Evolutionary conservation across 2,797 vertebrate species (phyloP).

Genomic region (Poecilia picta): DNA sequence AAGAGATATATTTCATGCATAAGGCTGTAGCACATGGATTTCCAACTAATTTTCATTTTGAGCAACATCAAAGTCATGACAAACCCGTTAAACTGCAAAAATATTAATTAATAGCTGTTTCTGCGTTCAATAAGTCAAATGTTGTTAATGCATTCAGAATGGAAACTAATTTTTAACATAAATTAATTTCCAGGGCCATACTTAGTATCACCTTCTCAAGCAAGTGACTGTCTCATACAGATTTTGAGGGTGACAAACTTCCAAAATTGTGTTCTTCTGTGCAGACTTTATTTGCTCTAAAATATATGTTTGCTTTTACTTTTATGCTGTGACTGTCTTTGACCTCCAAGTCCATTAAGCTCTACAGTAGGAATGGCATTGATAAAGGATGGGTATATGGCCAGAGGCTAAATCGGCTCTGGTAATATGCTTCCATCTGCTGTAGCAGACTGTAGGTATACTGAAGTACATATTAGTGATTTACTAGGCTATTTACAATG

Average conservation of each 20-base stretch:
- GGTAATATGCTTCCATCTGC: slow-evolving; percentile 64
- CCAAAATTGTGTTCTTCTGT: slow-evolving; percentile 3
- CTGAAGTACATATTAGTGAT: slow-evolving; percentile 69
- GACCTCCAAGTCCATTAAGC: slow-evolving; percentile 63
- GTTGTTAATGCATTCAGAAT: not conserved
- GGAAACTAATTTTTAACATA: not conserved
- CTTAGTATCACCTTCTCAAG: not conserved
- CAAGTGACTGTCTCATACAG: not conserved
- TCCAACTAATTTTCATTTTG: no score
- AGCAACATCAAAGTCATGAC: no score
- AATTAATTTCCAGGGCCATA: not conserved
- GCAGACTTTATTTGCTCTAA: slow-evolving; percentile 28
- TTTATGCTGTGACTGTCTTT: slow-evolving; percentile 30
- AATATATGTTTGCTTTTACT: slow-evolving; percentile 33
- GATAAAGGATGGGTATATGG: slow-evolving; percentile 70
- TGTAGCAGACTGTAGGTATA: slow-evolving; percentile 60
- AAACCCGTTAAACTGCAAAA: no score
- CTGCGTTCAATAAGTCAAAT: no score
- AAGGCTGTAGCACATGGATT: not conserved
- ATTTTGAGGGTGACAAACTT: not conserved
- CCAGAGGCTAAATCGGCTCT: slow-evolving; percentile 62
- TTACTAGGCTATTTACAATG: slow-evolving; percentile 72
- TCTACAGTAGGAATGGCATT: slow-evolving; percentile 48
- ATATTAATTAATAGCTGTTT: no score
- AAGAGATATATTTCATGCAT: not conserved